These are phyloP conservation scores for Manis pentadactyla DNA, from an alignment of 2,797 vertebrate genomes.

Conservation along the genomic window DNA sequence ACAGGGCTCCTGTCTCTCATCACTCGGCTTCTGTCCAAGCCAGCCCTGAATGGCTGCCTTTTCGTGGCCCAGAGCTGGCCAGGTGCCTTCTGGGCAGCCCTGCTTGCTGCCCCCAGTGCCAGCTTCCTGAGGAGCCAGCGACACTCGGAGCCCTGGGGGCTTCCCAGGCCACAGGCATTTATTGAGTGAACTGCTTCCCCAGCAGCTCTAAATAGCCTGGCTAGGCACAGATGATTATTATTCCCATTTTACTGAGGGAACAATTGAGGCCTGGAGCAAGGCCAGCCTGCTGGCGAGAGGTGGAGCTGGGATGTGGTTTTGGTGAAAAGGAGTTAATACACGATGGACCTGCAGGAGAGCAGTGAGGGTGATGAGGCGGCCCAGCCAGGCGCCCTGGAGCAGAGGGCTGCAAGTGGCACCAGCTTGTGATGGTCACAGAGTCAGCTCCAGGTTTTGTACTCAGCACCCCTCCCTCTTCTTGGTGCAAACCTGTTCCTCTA, in stretches of 20 bases:
- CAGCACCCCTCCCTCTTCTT: not conserved
- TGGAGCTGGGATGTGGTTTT: not conserved
- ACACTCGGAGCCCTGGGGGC: not conserved
- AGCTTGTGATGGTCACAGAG: fast-evolving
- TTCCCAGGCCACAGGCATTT: not conserved
- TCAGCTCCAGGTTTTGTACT: not conserved
- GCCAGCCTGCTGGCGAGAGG: not conserved
- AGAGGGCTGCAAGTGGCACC: not conserved
- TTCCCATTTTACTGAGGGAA: not conserved
- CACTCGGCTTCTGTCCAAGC: constrained; percentile 79
- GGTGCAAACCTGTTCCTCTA: not conserved
- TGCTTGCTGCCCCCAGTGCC: not conserved
- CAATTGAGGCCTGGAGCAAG: not conserved
- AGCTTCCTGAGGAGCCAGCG: fast-evolving
- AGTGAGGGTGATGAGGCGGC: not conserved
- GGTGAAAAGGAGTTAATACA: not conserved
- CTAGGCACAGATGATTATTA: not conserved
- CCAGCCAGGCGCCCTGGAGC: not conserved
- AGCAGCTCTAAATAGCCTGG: not conserved
- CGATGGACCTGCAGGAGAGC: fast-evolving
- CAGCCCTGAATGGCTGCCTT: constrained; percentile 77
- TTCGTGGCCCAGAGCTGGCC: constrained; percentile 61
- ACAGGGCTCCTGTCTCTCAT: constrained; percentile 72
- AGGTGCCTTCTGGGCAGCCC: constrained; percentile 19
- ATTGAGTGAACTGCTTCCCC: not conserved